phyloP scores from a whole-genome alignment of 2,888 invertebrate species.

The Drosophila limbata region DNA sequence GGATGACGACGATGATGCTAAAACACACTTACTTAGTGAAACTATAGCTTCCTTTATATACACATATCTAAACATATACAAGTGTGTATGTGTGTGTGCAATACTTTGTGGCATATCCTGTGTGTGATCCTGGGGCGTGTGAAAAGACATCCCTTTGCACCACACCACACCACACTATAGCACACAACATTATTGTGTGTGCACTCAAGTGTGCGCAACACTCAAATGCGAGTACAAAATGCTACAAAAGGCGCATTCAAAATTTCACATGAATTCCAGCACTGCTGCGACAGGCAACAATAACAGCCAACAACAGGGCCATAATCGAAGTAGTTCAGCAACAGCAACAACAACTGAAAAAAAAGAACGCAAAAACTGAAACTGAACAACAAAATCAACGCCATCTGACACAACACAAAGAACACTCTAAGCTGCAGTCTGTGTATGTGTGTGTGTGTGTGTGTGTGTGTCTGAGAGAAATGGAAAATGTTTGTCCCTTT shows the following conservation, averaged over 20 bases:
- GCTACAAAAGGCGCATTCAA: conserved; percentile 66
- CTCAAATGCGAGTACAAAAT: conserved; percentile 50
- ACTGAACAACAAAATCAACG: conserved; percentile 75
- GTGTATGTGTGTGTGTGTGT: conserved; percentile 7
- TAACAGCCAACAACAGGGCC: conserved; percentile 39
- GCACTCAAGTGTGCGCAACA: conserved; percentile 75
- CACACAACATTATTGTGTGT: conserved; percentile 53
- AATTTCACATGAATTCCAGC: conserved; percentile 74
- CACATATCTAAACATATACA: too few relatives aligned
- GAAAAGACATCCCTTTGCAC: conserved; percentile 29
- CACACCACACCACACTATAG: not conserved
- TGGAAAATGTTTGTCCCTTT: conserved; percentile 42
- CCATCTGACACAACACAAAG: conserved; percentile 53
- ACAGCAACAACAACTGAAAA: conserved; percentile 11
- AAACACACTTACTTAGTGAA: conserved; percentile 69
- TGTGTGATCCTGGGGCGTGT: conserved; percentile 30
- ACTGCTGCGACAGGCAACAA: conserved; percentile 27
- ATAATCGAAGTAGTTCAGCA: conserved; percentile 70
- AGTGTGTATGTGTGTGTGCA: conserved; percentile 6
- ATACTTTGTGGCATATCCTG: conserved; percentile 22
- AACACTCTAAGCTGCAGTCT: conserved; percentile 59
- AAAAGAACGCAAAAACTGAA: conserved; percentile 41
- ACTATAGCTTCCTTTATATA: conserved; percentile 60
- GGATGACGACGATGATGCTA: conserved; percentile 37
- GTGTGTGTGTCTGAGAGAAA: conserved; percentile 5